Evolutionary conservation across 2,113 vertebrate genomes (phyloP), one percentile per base, ranked within the genome.

Genomic region (Hyperoodon ampullatus): DNA sequence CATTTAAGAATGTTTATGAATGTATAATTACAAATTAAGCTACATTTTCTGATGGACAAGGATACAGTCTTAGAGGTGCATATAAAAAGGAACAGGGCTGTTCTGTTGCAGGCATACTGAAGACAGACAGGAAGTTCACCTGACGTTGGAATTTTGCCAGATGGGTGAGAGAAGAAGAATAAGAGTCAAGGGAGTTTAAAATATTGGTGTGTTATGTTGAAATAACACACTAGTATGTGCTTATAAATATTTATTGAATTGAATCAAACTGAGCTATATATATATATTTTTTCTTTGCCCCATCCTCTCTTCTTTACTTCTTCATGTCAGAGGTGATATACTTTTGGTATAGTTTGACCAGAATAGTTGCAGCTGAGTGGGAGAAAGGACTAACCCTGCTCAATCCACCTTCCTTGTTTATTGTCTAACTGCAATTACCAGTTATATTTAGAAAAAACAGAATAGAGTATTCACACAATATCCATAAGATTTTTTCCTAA

Each of bases 141-240:
- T 58, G 33, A 96, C 70, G 63, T 72, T 83, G 80, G 35, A 84
- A 93, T 90, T 95, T 96, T 95, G 33, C 75, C 63, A 95, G 39
- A 55, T 80, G 15, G 21, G 23, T 74, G 8, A 87, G 13, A 74
- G 39, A 68, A 88, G 87, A 94, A 68, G 23, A 85, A 85, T 5
- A 58, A 66, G 3, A 23, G 11, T n/a, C 35, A 92, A 61, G 18
- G 30, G 26, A 78, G 9, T 82, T 82, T 66, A 92, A 91, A 93
- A 78, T 89, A 86, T 70, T 66, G 2, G 33, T 63, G 14, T 71
- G 8, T n/a, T 30, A 71, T 81, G 2, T 78, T 88, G 84, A 91
- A 93, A 82, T 33, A 70, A 75, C 13, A 63, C 13, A 44, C 63
- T 7, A 83, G 50, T 53, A 61, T 81, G 61, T 91, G 18, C 13